A percentile compares a stretch with the other conserved stretches of the same genome.
These are phyloP conservation scores for Anaspis maculata DNA, from an alignment of 2,888 invertebrate species.

Conservation along the genomic window DNA sequence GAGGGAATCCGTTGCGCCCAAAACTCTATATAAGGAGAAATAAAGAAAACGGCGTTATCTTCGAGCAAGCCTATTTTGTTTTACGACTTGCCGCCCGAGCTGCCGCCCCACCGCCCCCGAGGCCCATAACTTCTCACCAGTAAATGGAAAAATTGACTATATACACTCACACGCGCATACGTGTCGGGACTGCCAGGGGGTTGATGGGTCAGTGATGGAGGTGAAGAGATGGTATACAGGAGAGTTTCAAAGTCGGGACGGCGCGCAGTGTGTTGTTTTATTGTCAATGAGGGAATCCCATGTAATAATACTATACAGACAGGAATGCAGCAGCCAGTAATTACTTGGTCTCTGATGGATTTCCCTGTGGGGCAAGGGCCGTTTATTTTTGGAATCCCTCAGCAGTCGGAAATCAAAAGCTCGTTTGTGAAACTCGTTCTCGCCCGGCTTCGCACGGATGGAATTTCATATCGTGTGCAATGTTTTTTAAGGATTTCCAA, in stretches of 20 bases:
- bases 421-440: conserved; percentile 31
- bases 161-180: conserved; percentile 18
- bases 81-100: conserved; percentile 14
- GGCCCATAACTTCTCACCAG: conserved; percentile 20
- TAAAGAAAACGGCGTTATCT: conserved; percentile 12
- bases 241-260: conserved; percentile 7
- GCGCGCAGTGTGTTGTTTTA: conserved; percentile 22
- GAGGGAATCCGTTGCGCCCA: too few species aligned
- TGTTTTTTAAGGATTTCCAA: conserved; percentile 23
- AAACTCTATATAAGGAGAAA: conserved; percentile 11
- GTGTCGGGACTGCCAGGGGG: too few species aligned
- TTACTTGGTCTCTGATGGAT: conserved; percentile 29
- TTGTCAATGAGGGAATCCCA: conserved; percentile 24
- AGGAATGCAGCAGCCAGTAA: conserved; percentile 23
- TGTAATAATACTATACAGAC: conserved; percentile 21
- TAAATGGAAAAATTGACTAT: conserved; percentile 25
- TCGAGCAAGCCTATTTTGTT: conserved; percentile 19
- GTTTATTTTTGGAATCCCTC: conserved; percentile 29
- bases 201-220: too few species aligned
- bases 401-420: conserved; percentile 36
- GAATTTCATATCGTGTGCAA: conserved; percentile 28
- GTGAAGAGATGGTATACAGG: too few species aligned
- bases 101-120: conserved; percentile 18
- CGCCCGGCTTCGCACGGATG: conserved; percentile 25
- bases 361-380: conserved; percentile 24